Conservation (phyloP, 1,140 invertebrate species). For the Ceratitis capitata region DNA sequence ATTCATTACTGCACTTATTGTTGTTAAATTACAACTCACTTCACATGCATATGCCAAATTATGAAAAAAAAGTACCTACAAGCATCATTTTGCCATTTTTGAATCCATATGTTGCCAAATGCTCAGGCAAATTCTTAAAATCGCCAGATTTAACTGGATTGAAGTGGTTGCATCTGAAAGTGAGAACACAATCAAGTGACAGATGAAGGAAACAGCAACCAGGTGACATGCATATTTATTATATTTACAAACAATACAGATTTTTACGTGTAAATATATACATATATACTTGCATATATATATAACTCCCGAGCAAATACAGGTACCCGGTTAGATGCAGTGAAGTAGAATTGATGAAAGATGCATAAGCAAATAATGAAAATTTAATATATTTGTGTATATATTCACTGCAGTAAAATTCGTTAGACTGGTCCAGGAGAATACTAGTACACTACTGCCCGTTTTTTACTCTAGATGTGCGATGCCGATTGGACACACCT, state of each 20-base stretch:
- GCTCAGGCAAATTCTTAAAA: no score
- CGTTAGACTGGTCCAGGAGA: no score
- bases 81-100: conserved; percentile 4
- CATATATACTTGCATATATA: background rate
- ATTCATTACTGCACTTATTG: no score
- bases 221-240: no score
- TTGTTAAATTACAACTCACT: no score
- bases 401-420: background rate
- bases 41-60: no score
- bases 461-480: no score
- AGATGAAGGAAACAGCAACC: no score
- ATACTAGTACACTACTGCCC: no score
- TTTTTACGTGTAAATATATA: background rate
- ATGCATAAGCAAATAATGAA: background rate
- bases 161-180: background rate
- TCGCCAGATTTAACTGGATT: conserved; percentile 23
- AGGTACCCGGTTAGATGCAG: background rate
- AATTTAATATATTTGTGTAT: background rate
- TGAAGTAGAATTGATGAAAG: conserved; percentile 1
- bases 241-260: no score
- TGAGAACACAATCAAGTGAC: background rate
- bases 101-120: conserved; percentile 16
- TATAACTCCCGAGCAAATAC: background rate
- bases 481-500: no score
- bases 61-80: background rate